A percentile compares a stretch with the other conserved stretches of the same genome.
phyloP scores from a whole-genome alignment of 2,888 invertebrate genomes.

The Melieria picta region DNA sequence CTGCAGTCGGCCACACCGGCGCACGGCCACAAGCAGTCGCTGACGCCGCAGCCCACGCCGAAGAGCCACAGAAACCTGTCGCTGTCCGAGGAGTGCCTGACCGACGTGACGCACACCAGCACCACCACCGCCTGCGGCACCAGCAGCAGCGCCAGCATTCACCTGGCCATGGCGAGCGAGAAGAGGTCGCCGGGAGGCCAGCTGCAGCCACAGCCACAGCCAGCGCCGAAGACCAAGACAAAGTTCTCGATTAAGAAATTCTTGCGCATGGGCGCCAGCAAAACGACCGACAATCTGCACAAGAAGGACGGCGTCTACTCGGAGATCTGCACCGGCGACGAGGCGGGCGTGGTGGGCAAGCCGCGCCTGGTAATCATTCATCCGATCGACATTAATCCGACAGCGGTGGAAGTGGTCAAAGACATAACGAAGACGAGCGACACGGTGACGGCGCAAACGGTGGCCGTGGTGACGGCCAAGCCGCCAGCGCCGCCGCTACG shows the following conservation, averaged over 20 bases:
- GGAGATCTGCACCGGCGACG: conserved; percentile 63
- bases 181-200: conserved; percentile 43
- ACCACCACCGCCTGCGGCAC: conserved; percentile 28
- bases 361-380: conserved; percentile 87
- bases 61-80: conserved; percentile 71
- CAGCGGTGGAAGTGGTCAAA: conserved; percentile 81
- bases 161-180: conserved; percentile 33
- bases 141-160: conserved; percentile 25
- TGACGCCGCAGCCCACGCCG: conserved; percentile 74
- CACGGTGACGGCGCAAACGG: conserved; percentile 58
- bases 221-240: conserved; percentile 71
- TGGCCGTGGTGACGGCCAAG: conserved; percentile 67
- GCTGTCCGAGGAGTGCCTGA: conserved; percentile 78
- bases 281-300: conserved; percentile 68
- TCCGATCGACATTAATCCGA: conserved; percentile 85
- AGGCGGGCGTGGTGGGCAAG: conserved; percentile 66
- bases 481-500: conserved; percentile 84
- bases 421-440: conserved; percentile 68
- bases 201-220: conserved; percentile 36
- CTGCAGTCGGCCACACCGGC: conserved; percentile 58
- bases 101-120: conserved; percentile 20
- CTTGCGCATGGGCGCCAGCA: conserved; percentile 81
- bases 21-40: conserved; percentile 57
- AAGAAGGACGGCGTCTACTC: conserved; percentile 67
- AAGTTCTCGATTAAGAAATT: conserved; percentile 87